phyloP scores from a whole-genome alignment of 2,797 vertebrate species.

The Pelobates cultripes region DNA sequence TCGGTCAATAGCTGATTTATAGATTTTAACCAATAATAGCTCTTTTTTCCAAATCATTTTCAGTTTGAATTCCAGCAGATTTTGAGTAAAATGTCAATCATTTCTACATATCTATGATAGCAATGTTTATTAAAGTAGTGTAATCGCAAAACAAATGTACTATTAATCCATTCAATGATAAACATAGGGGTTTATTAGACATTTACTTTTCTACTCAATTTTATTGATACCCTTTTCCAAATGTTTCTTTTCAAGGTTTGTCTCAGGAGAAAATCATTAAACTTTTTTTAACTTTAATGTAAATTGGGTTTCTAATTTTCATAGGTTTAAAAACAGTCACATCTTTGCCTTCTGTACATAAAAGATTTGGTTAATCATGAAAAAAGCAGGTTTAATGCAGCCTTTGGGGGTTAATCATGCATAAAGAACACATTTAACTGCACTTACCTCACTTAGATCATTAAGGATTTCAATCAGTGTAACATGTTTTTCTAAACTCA shows the following conservation, averaged over 20 bases:
- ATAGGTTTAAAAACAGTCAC: conserved; percentile 31
- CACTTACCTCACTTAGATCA: conserved; percentile 52
- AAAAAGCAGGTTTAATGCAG: conserved; percentile 49
- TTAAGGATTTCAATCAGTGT: conserved; percentile 53
- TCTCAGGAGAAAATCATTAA: conserved; percentile 42
- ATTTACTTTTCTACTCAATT: neutral
- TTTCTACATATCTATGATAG: too few relatives aligned
- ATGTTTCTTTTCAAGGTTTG: conserved; percentile 6
- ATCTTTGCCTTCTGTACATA: conserved; percentile 45
- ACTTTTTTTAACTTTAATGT: conserved; percentile 29
- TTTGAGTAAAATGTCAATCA: too few relatives aligned
- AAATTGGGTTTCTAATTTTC: conserved; percentile 38
- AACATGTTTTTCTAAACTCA: conserved; percentile 45
- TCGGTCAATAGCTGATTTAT: too few relatives aligned
- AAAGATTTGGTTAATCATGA: conserved; percentile 53
- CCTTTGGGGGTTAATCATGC: conserved; percentile 54
- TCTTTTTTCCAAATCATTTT: too few relatives aligned
- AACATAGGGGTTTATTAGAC: too few relatives aligned
- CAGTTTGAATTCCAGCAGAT: too few relatives aligned
- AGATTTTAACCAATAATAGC: too few relatives aligned
- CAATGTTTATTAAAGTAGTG: too few relatives aligned
- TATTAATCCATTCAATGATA: too few relatives aligned
- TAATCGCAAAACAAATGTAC: too few relatives aligned
- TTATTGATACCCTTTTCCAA: neutral
- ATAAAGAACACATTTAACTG: conserved; percentile 45